Evolutionary conservation across 2,888 invertebrate genomes (phyloP), one percentile per base, ranked within the genome.

Genomic region (Morpho deidamia): DNA sequence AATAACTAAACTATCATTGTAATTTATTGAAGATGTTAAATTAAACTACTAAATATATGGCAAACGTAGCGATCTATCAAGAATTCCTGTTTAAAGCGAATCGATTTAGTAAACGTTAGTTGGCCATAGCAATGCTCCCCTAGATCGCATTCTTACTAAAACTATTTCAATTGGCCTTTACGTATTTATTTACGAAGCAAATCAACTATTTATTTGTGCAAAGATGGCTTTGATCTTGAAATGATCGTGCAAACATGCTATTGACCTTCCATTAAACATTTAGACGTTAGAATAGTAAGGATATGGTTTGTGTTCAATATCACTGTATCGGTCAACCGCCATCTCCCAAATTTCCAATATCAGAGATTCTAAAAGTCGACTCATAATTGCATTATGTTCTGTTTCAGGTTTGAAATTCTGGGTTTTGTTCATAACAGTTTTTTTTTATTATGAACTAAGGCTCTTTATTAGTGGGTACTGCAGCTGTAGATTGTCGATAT

Each of bases 151-250:
- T 79, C 81, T 76, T 74, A 64, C 56, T 58, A 61, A 69, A 84
- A 82, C 80, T 84, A 84, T 85, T 78, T 70, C 69, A 58, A 68
- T 67, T 65, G 67, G 64, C 69, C 69, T 67, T 73, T 69, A 70
- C 66, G 72, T 78, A 83, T 85, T 81, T 84, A 84, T 86, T 87
- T 85, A 83, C 82, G 78, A 78, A 84, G 81, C 79, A 58, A 81
- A 85, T 85, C 85, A 79, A 85, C 87, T 87, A 86, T 86, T 88
- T 87, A 86, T 86, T 85, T 84, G 84, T 82, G 83, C 82, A 78
- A 72, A 77, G 70, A 77, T 80, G 75, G 76, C 86, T 86, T 86
- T 86, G 87, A 87, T 84, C 84, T 78, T 68, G 72, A 75, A 76
- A 72, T 81, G 78, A 78, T 79, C 71, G 66, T 60, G 65, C 77